Evolutionary conservation across 2,113 vertebrate genomes (phyloP).

Genomic region (Hippocampus guttulatus): DNA sequence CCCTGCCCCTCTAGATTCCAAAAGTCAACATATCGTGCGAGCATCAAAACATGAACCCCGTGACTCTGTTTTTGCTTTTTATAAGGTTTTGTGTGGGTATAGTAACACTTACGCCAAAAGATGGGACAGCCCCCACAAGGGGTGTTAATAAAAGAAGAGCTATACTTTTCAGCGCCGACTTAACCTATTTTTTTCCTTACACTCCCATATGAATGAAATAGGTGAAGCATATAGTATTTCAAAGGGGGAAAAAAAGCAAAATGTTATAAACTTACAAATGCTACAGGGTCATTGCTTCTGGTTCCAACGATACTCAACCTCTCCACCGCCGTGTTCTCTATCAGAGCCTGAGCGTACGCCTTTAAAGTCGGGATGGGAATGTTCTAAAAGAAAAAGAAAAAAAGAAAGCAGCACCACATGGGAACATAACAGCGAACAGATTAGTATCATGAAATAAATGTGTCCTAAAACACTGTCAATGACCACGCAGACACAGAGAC

Average conservation of each 20-base stretch:
- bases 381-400: slow-evolving; percentile 72
- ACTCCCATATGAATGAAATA: no score
- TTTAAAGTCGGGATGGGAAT: slow-evolving; percentile 89
- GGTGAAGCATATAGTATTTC: neutral
- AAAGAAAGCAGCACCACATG: neutral
- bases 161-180: no score
- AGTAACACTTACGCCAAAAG: neutral
- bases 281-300: slow-evolving; percentile 91
- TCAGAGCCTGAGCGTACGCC: slow-evolving; percentile 86
- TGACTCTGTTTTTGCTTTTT: neutral
- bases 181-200: no score
- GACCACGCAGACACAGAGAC: no score
- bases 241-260: neutral
- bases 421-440: neutral
- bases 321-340: slow-evolving; percentile 83
- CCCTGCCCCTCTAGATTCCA: neutral
- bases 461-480: neutral
- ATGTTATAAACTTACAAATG: slow-evolving; percentile 77
- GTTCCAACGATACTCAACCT: slow-evolving; percentile 95
- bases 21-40: neutral
- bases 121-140: neutral
- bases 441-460: neutral
- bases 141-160: neutral
- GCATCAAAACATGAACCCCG: neutral
- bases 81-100: neutral